Evolutionary conservation across 2,888 invertebrate genomes (phyloP).

Genomic region (Heliothis peltigera): DNA sequence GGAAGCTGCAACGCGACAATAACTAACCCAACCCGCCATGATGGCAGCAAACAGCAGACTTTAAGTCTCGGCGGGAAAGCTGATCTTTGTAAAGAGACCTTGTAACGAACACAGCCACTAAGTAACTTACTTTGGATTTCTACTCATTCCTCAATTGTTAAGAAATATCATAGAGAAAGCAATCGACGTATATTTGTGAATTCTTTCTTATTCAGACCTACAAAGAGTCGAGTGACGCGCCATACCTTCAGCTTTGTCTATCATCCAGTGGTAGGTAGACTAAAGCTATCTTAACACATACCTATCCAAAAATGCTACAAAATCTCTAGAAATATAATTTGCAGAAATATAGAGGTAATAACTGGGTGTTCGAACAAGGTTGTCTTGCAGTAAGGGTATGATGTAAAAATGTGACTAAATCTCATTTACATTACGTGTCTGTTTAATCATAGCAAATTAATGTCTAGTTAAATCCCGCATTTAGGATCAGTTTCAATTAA

Average conservation of each 20-base stretch:
- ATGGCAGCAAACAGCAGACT: not conserved
- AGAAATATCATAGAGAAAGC: slow-evolving; percentile 33
- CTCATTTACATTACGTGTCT: slow-evolving; percentile 65
- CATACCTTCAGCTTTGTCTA: slow-evolving; percentile 12
- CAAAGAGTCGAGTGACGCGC: not conserved
- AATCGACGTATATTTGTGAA: not conserved
- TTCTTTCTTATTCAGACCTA: not conserved
- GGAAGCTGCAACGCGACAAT: slow-evolving; percentile 53
- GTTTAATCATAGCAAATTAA: slow-evolving; percentile 57
- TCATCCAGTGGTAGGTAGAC: not conserved
- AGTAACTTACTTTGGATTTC: slow-evolving; percentile 9
- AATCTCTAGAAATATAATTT: too few species aligned
- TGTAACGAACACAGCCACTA: not conserved
- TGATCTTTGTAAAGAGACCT: not conserved
- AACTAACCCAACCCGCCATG: slow-evolving; percentile 16
- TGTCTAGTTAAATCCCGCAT: slow-evolving; percentile 54
- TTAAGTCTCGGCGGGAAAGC: not conserved
- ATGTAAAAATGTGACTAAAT: slow-evolving; percentile 56
- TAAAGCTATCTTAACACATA: too few species aligned
- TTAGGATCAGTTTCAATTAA: slow-evolving; percentile 54
- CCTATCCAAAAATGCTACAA: too few species aligned
- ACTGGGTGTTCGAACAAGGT: slow-evolving; percentile 36
- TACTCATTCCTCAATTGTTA: slow-evolving; percentile 35
- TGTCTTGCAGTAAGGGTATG: slow-evolving; percentile 50
- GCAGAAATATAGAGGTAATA: too few species aligned